Evolutionary conservation across 2,797 vertebrate genomes (phyloP), one percentile per base, ranked within the genome.

Genomic region (Hirundo rustica): DNA sequence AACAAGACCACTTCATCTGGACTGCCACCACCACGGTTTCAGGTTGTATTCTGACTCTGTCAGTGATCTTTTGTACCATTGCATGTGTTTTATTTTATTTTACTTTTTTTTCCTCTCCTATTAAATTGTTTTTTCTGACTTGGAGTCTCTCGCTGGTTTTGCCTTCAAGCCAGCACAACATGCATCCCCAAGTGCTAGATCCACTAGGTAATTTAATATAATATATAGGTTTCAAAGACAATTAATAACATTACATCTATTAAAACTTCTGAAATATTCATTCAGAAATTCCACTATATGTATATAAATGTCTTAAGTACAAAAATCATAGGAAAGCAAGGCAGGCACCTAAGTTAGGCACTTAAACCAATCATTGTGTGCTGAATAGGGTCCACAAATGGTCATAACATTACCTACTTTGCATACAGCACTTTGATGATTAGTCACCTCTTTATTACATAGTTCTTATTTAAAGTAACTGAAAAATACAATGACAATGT

Each of bases 141-240:
- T n/a, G n/a, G n/a, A n/a, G n/a, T n/a, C n/a, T n/a, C n/a, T n/a
- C n/a, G n/a, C n/a, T n/a, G n/a, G n/a, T n/a, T n/a, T n/a, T n/a
- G n/a, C n/a, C n/a, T n/a, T n/a, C n/a, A n/a, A n/a, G n/a, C n/a
- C n/a, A n/a, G n/a, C n/a, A n/a, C n/a, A n/a, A n/a, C 30, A 95
- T 2, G 36, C 45, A 92, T 72, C 57, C 32, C 30, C 55, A 93
- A 93, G 73, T 95, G 92, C 61, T 81, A 61, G 48, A 78, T 82
- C 74, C 71, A 92, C 79, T 75, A 82, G 86, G 73, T 70, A 91
- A 93, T 72, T 60, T 4, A 71, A 93, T 72, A 62, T 4, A 71
- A 87, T 85, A 81, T 9, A 20, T 38, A 91, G 30, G 12, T 92
- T 87, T 92, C 73, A 88, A 95, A 97, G 89, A 65, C 61, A 80